Percentiles rank a stretch among this genome's conserved stretches.
Conservation (phyloP, 2,113 vertebrate genomes). For the Spermophilus dauricus region DNA sequence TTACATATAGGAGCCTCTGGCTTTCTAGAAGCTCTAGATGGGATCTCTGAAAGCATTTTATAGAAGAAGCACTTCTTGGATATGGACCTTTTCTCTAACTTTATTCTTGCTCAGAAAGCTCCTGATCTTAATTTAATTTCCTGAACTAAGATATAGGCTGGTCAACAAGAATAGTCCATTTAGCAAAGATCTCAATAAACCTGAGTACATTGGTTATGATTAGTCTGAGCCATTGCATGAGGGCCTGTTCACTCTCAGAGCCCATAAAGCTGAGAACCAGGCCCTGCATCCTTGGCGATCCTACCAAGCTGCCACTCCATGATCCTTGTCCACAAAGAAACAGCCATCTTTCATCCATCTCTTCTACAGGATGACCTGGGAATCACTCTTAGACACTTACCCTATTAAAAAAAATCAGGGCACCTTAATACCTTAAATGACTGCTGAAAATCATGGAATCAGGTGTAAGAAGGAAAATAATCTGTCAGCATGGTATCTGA, state of each 20-base stretch:
- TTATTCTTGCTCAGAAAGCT: neutral
- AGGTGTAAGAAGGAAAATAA: neutral
- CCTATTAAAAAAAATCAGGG: neutral
- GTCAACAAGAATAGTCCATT: neutral
- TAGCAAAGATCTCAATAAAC: neutral
- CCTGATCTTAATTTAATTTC: conserved; percentile 19
- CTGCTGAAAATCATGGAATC: neutral
- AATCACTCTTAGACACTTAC: neutral
- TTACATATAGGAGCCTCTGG: neutral
- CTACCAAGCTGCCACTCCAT: neutral
- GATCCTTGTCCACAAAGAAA: neutral
- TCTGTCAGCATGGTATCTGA: neutral
- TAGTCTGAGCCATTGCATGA: neutral
- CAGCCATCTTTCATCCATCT: neutral
- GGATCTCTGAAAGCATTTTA: neutral
- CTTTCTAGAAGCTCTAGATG: conserved; percentile 5
- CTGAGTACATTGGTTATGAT: neutral
- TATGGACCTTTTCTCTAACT: neutral
- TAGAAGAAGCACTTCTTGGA: neutral
- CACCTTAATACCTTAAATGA: neutral
- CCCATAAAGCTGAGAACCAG: neutral
- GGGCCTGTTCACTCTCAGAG: neutral
- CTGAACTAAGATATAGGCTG: neutral
- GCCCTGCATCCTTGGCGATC: neutral
- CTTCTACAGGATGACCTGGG: neutral